A percentile compares a stretch with the other conserved stretches of the same genome.
Conservation (phyloP, 1,140 invertebrate species). For the Drosophila lacertosa region DNA sequence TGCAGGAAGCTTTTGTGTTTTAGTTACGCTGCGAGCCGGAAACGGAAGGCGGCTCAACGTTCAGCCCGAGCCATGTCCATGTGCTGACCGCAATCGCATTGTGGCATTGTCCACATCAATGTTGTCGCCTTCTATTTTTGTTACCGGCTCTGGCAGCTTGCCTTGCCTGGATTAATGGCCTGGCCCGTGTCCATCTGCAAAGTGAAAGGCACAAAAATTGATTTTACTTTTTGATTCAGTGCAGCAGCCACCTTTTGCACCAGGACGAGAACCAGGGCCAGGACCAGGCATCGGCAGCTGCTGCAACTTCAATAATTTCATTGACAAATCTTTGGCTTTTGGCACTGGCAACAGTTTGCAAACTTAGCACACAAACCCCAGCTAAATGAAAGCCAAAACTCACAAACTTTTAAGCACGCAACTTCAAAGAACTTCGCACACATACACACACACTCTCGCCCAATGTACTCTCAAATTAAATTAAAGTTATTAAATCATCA, state of each 20-base stretch:
- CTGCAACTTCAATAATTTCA: constrained; percentile 48
- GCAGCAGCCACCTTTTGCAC: background rate
- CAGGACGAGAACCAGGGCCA: too few species aligned
- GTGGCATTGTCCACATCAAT: constrained; percentile 78
- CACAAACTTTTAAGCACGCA: constrained; percentile 55
- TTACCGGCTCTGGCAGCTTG: constrained; percentile 35
- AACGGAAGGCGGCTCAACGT: constrained; percentile 41
- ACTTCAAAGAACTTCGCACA: constrained; percentile 26
- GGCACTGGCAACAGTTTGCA: constrained; percentile 30
- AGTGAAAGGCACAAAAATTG: constrained; percentile 48
- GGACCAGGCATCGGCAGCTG: constrained; percentile 7
- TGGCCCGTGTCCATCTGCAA: constrained; percentile 27
- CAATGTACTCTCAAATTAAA: constrained; percentile 64
- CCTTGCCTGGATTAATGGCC: constrained; percentile 64
- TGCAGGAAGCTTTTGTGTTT: constrained; percentile 68
- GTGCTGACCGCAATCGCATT: constrained; percentile 77
- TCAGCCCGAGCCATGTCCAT: constrained; percentile 5
- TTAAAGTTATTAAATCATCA: constrained; percentile 83
- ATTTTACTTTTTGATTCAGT: constrained; percentile 64
- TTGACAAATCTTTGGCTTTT: constrained; percentile 61
- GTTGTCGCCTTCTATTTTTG: constrained; percentile 75
- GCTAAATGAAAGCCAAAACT: constrained; percentile 63
- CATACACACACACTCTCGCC: constrained; percentile 9
- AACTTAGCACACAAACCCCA: constrained; percentile 70
- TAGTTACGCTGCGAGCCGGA: constrained; percentile 69